Evolutionary conservation across 2,888 invertebrate genomes (phyloP).

Genomic region (Dynastes hyllus): DNA sequence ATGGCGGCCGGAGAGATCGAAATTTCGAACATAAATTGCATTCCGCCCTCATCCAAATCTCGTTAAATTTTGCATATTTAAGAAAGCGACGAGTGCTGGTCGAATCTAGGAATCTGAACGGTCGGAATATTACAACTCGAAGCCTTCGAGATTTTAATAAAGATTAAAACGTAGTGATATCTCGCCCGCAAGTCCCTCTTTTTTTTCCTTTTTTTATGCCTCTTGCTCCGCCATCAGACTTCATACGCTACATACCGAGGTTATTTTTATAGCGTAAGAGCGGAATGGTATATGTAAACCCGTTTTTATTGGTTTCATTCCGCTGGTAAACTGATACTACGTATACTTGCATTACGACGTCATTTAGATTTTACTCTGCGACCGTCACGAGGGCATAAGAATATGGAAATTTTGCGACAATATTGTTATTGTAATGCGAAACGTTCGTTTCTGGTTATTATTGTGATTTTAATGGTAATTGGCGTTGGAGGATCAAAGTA

Average conservation of each 20-base stretch:
- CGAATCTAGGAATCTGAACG: conserved; percentile 44
- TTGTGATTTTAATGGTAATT: too few relatives aligned
- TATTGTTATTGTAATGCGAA: background rate
- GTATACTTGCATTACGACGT: conserved; percentile 3
- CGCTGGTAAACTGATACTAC: background rate
- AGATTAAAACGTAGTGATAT: conserved; percentile 38
- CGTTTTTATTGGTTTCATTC: conserved; percentile 24
- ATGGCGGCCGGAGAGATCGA: conserved; percentile 20
- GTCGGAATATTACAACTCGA: conserved; percentile 34
- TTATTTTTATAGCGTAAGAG: conserved; percentile 2
- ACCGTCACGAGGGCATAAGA: background rate
- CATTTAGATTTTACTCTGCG: background rate
- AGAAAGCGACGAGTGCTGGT: conserved; percentile 44
- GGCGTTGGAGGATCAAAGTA: too few relatives aligned
- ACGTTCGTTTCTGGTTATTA: background rate
- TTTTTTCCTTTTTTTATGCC: background rate
- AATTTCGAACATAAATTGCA: conserved; percentile 47
- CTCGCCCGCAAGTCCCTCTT: background rate
- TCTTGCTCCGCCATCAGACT: background rate
- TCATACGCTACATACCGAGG: background rate
- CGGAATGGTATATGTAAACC: background rate
- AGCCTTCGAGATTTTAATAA: conserved; percentile 43
- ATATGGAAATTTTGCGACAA: background rate
- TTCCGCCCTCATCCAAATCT: conserved; percentile 47
- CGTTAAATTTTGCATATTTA: conserved; percentile 48